Percentiles rank a stretch among this genome's conserved stretches.
These are phyloP conservation scores for Anthopleura xanthogrammica DNA, from an alignment of 92 coral and sea anemone genomes.

Conservation along the genomic window DNA sequence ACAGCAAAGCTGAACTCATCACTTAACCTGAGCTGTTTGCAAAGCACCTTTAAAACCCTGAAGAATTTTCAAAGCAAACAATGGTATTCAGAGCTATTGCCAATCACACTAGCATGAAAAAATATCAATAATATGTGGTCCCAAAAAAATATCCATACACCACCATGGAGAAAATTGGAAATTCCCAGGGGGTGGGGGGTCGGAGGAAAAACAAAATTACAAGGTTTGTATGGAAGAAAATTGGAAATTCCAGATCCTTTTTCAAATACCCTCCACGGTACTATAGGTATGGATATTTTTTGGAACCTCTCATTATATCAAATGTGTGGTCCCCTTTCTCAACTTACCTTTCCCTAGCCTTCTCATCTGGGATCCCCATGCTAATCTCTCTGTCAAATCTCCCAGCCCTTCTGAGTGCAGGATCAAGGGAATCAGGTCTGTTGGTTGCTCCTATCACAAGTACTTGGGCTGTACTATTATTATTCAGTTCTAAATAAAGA, in stretches of 20 bases:
- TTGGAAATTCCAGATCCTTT: too few species aligned
- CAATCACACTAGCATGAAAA: neutral
- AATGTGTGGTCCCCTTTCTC: neutral
- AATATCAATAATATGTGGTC: neutral
- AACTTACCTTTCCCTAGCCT: slow-evolving; percentile 77
- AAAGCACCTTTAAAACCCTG: slow-evolving; percentile 84
- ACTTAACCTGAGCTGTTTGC: slow-evolving; percentile 71
- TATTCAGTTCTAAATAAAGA: slow-evolving; percentile 64
- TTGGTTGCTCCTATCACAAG: slow-evolving; percentile 96
- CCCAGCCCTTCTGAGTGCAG: slow-evolving; percentile 96
- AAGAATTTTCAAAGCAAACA: neutral
- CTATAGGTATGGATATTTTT: too few species aligned
- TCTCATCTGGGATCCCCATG: slow-evolving; percentile 98
- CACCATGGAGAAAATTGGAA: too few species aligned
- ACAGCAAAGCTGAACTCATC: slow-evolving; percentile 66
- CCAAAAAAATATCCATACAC: too few species aligned
- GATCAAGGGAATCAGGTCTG: slow-evolving; percentile 95
- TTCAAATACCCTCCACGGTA: too few species aligned
- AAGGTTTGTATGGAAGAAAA: too few species aligned
- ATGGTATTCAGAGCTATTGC: neutral
- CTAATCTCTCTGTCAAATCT: slow-evolving; percentile 96
- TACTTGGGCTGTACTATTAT: slow-evolving; percentile 70
- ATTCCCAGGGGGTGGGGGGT: too few species aligned
- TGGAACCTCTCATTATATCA: too few species aligned
- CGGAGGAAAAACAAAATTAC: too few species aligned